A percentile compares a stretch with the other conserved stretches of the same genome.
phyloP scores from a whole-genome alignment of 2,888 invertebrate species.

The Villa cingulata region DNA sequence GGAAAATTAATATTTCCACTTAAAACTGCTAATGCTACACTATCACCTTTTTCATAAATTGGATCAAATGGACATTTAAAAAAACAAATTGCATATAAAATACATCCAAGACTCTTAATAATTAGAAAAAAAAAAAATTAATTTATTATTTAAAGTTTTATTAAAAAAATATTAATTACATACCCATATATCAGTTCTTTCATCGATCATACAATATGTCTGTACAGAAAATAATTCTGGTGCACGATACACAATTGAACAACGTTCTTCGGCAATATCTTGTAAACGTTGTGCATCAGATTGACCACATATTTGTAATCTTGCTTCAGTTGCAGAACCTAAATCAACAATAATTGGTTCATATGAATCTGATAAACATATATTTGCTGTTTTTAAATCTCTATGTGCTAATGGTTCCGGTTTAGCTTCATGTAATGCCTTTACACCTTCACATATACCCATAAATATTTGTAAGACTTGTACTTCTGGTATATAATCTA shows the following conservation, averaged over 20 bases:
- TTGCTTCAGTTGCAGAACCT: slow-evolving; percentile 52
- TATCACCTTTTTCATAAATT: slow-evolving; percentile 72
- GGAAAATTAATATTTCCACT: slow-evolving; percentile 62
- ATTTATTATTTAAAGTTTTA: not conserved
- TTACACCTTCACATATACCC: slow-evolving; percentile 60
- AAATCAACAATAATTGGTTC: slow-evolving; percentile 72
- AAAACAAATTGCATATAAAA: slow-evolving; percentile 72
- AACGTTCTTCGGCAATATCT: slow-evolving; percentile 70
- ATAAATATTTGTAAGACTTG: slow-evolving; percentile 55
- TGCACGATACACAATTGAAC: slow-evolving; percentile 77
- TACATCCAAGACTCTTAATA: slow-evolving; percentile 70
- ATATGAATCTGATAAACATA: slow-evolving; percentile 57
- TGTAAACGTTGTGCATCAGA: slow-evolving; percentile 56
- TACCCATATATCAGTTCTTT: slow-evolving; percentile 73
- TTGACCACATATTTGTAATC: slow-evolving; percentile 48
- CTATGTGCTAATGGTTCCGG: slow-evolving; percentile 67
- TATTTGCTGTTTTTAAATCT: slow-evolving; percentile 75
- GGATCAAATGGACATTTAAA: slow-evolving; percentile 75
- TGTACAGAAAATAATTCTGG: slow-evolving; percentile 81
- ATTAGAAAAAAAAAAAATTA: slow-evolving; percentile 18
- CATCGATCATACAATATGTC: slow-evolving; percentile 64
- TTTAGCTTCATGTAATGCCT: slow-evolving; percentile 56
- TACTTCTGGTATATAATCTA: slow-evolving; percentile 47
- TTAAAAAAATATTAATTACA: slow-evolving; percentile 1
- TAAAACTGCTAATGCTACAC: slow-evolving; percentile 71